Evolutionary conservation across 2,113 vertebrate species (phyloP), one percentile per base, ranked within the genome.

Genomic region (Dermatemys mawii): DNA sequence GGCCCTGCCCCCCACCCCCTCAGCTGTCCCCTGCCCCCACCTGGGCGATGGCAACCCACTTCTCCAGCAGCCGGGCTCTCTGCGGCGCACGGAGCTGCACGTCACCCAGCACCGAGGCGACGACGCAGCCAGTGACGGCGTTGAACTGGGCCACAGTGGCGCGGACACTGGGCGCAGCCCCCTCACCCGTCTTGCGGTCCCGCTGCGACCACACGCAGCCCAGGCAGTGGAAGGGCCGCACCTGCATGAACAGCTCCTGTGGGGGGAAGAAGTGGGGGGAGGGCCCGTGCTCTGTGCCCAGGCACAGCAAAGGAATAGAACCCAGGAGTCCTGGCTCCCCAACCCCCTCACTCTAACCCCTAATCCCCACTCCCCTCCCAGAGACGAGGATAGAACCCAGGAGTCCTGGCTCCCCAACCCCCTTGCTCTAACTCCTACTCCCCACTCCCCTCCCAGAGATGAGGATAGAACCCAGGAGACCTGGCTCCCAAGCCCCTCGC

Each of bases 141-240:
- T 99, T 99, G 97, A 99, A 99, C 93, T 99, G 99, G 2, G 98
- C 86, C 49, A 99, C 98, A 6, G 99, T 99, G 96, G 99, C 99
- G 16, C 99, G 97, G 90, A 99, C 98, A 2, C 99, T 99, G 41
- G 99, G 98, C 9, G 98, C 98, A 86, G 97, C 94, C 90, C 98
- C 97, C 4, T 94, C 89, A n/a, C 98, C 98, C 78, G 98, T 98
- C 2, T 99, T 99, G 94, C 98, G 98, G 95, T 98, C 99, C 22
- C 99, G 96, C 85, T 99, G 99, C 1, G 99, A 99, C 99, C 99
- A 99, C 70, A 99, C 97, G 1, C 98, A 99, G 87, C 99, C 99
- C 95, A 99, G 97, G 97, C 99, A 99, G 87, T 99, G 99, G 89
- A 98, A 99, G 3, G 98, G 98, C 2, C 98, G 96, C 90, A 99